Evolutionary conservation across 2,888 invertebrate species (phyloP).

Genomic region (Rapana venosa): DNA sequence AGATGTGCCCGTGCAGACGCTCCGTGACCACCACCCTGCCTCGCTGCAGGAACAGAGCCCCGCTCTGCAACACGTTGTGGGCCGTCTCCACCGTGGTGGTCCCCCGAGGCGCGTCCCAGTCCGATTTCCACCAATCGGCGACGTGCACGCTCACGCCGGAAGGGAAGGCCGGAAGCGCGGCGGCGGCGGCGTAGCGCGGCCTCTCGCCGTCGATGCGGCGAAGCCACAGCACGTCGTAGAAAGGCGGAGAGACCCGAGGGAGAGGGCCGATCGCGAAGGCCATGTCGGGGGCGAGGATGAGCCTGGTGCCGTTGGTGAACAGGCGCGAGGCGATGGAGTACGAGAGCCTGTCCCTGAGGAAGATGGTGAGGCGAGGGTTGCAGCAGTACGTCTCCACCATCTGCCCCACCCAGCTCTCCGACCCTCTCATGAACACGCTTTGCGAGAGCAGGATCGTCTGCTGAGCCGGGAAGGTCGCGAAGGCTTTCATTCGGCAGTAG

Average conservation of each 20-base stretch:
- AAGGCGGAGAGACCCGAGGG: slow-evolving; percentile 46
- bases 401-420: background rate
- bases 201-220: slow-evolving; percentile 48
- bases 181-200: slow-evolving; percentile 29
- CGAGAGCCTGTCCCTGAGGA: slow-evolving; percentile 47
- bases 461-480: slow-evolving; percentile 40
- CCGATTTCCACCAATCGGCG: slow-evolving; percentile 45
- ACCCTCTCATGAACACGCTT: slow-evolving; percentile 38
- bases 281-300: slow-evolving; percentile 53
- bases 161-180: slow-evolving; percentile 29
- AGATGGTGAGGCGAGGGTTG: slow-evolving; percentile 42
- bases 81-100: slow-evolving; percentile 48
- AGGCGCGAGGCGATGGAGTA: slow-evolving; percentile 34
- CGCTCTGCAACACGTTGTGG: slow-evolving; percentile 40
- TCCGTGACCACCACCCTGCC: slow-evolving; percentile 55
- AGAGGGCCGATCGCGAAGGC: slow-evolving; percentile 50
- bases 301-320: slow-evolving; percentile 41
- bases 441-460: slow-evolving; percentile 48
- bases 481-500: slow-evolving; percentile 11
- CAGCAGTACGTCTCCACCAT: slow-evolving; percentile 37
- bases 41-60: slow-evolving; percentile 49
- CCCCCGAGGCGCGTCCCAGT: slow-evolving; percentile 45
- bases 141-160: slow-evolving; percentile 40
- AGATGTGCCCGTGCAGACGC: slow-evolving; percentile 55
- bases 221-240: slow-evolving; percentile 54